Conservation (phyloP, 2,113 vertebrate species). For the Hemiscyllium ocellatum region DNA sequence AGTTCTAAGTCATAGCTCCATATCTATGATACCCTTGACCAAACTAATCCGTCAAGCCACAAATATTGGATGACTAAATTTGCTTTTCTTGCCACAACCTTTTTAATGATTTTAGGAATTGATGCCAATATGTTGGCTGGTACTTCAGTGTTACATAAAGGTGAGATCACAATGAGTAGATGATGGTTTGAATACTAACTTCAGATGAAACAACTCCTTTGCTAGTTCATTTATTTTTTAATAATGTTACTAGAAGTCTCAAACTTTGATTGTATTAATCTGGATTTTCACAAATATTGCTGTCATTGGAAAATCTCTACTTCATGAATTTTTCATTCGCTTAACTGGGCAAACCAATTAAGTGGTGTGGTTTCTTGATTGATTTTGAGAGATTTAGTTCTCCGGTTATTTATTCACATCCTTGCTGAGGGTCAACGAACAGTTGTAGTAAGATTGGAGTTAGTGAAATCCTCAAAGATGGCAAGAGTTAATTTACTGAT, state of each 20-base stretch:
- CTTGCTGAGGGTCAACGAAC: background rate
- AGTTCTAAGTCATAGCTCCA: background rate
- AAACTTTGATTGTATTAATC: background rate
- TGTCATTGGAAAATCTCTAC: background rate
- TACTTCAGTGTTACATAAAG: background rate
- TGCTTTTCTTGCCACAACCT: background rate
- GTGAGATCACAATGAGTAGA: background rate
- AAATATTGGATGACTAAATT: background rate
- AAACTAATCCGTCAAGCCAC: background rate
- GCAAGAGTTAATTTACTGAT: background rate
- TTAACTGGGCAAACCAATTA: background rate
- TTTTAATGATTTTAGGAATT: background rate
- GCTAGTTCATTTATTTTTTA: background rate
- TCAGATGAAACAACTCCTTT: background rate
- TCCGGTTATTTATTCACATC: background rate
- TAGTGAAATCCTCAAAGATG: background rate
- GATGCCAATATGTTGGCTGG: background rate
- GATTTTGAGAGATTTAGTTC: background rate
- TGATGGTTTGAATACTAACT: no score
- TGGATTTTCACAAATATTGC: background rate
- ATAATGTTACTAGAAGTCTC: background rate
- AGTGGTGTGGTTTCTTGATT: background rate
- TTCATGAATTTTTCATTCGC: background rate
- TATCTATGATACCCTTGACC: background rate
- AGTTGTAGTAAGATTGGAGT: no score